These are phyloP conservation scores for Bombus terrestris DNA, from an alignment of 1,140 invertebrate genomes.

Conservation along the genomic window DNA sequence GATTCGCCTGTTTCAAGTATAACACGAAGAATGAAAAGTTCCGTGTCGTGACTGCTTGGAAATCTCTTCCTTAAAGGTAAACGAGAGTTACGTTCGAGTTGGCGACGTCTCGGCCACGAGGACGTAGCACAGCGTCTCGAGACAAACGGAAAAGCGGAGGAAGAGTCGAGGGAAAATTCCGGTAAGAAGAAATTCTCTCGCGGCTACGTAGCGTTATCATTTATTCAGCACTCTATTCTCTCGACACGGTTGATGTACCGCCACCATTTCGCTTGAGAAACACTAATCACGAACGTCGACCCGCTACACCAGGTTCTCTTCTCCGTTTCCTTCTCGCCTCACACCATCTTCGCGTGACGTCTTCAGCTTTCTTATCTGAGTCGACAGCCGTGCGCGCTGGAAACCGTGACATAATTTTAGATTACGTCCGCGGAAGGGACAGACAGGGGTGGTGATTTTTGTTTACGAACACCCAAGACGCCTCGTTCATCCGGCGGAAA, in stretches of 20 bases:
- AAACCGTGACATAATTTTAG: constrained; percentile 47
- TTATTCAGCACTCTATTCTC: constrained; percentile 56
- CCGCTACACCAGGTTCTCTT: neutral
- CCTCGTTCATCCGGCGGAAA: constrained; percentile 41
- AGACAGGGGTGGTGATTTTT: constrained; percentile 34
- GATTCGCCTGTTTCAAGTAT: neutral
- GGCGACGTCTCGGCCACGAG: neutral
- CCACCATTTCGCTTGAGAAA: constrained; percentile 44
- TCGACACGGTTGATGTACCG: constrained; percentile 47
- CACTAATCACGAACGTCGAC: constrained; percentile 47
- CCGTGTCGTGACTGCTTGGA: neutral
- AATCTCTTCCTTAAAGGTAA: neutral
- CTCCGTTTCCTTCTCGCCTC: too few species aligned
- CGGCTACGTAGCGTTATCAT: constrained; percentile 47
- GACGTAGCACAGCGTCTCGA: neutral
- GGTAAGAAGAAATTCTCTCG: constrained; percentile 45
- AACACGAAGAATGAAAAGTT: neutral
- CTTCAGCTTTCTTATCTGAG: constrained; percentile 15
- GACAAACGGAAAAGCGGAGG: neutral
- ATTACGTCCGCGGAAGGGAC: constrained; percentile 8
- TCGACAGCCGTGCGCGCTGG: neutral
- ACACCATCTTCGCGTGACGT: neutral
- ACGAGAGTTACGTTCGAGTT: constrained; percentile 13
- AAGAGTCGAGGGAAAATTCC: constrained; percentile 1
- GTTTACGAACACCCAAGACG: constrained; percentile 50